Base-by-base conservation (phyloP, 2,797 vertebrate genomes). In the Clarias fuscus region DNA sequence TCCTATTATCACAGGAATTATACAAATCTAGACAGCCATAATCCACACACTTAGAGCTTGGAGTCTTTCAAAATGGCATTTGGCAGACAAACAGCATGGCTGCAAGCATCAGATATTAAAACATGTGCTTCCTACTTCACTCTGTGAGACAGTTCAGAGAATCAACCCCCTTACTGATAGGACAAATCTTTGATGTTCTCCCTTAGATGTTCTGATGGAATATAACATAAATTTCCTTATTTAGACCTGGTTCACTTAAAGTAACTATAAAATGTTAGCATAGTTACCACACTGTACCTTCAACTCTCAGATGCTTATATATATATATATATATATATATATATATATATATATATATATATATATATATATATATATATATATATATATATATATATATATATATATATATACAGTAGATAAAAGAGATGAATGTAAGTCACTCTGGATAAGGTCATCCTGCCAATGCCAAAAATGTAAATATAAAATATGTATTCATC, bases 1-100 rank as follows among this genome's bases (percentile, higher is more conserved):
- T 95, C 93, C 93, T 92, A 94, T 95, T 95, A 94, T 95, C 95
- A 92, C 94, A 94, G 93, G 92, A 93, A 94, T 94, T 94, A 95
- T 93, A 95, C 93, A 94, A 94, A 94, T 93, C 91, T 94, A 94
- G 92, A 93, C 92, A 71, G 87, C 93, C 93, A 91, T 95, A 95
- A 96, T 95, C 93, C 94, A 92, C 91, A 93, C 92, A 93, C 91
- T 94, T 93, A 92, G 92, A 93, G 90, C 88, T 89, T 58, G 67
- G 89, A 91, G 92, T 91, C 91, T 93, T 93, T 92, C 90, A 89
- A 94, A 93, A 92, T 81, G 86, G 78, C 90, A 90, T 93, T 93
- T 91, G 87, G 73, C 80, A 88, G 86, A 91, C 91, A 92, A 92
- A 92, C 88, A 89, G 89, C 91, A 85, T 88, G 85, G 83, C 88